phyloP scores from a whole-genome alignment of 2,888 invertebrate species.

The Nezara viridula region DNA sequence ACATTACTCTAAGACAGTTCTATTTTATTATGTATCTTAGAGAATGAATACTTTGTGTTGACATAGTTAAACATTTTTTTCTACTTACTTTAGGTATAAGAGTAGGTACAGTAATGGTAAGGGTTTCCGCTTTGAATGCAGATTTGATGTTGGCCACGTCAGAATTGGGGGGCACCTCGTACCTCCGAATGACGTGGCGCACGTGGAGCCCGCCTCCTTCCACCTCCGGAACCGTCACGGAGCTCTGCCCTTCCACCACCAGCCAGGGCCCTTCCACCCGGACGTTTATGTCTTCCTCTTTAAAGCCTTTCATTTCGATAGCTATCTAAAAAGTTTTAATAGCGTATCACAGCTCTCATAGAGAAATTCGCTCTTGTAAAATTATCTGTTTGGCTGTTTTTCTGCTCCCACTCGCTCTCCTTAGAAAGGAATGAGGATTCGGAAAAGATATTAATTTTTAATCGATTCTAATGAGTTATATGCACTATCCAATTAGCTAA shows the following conservation, averaged over 20 bases:
- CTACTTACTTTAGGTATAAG: slow-evolving; percentile 36
- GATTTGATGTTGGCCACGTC: slow-evolving; percentile 57
- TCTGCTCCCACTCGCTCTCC: not conserved
- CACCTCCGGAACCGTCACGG: not conserved
- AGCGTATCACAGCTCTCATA: not conserved
- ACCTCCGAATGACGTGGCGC: slow-evolving; percentile 59
- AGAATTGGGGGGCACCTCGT: slow-evolving; percentile 58
- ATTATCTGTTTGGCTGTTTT: not conserved
- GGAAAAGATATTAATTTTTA: not conserved
- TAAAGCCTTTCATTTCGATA: slow-evolving; percentile 58
- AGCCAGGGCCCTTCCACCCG: slow-evolving; percentile 61
- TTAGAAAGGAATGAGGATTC: not conserved
- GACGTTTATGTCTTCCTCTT: slow-evolving; percentile 59
- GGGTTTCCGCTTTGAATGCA: slow-evolving; percentile 2
- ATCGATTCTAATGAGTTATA: too few relatives aligned
- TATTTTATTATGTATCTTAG: too few relatives aligned
- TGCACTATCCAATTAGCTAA: too few relatives aligned
- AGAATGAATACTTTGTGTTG: too few relatives aligned
- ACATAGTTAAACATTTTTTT: too few relatives aligned
- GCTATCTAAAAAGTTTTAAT: slow-evolving; percentile 53
- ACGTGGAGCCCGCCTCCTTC: slow-evolving; percentile 57
- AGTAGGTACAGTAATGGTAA: not conserved
- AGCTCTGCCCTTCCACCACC: slow-evolving; percentile 58
- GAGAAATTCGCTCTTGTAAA: not conserved
- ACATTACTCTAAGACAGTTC: too few relatives aligned